Base-by-base conservation (phyloP, 1,140 invertebrate species). In the Leucophenga varia region DNA sequence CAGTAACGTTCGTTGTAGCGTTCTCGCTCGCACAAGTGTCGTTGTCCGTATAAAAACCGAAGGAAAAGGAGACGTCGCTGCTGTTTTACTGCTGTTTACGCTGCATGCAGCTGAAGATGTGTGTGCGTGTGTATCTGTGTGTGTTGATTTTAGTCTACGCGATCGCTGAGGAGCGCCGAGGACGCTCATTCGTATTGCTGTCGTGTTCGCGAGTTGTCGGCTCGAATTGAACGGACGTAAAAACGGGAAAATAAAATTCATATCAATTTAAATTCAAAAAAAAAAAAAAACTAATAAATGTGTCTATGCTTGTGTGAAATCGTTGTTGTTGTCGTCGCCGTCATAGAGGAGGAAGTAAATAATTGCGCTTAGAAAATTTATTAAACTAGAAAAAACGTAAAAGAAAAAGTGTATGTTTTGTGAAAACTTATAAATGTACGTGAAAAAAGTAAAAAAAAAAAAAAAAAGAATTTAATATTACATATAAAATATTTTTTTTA, bases 151-250 rank as follows among this genome's bases (percentile, higher is more conserved):
- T 43, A n/a, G 31, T 9, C 31, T 9, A 34, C 31, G 58, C 55
- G 63, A 65, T 37, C 57, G 63, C 52, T 67, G 57, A 59, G 59
- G 61, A 64, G 56, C 58, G 40, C 22, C 56, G 63, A 67, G 64
- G 64, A 67, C 59, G 59, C 49, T 59, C 60, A 61, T 52, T 61
- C 61, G 43, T 46, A 46, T 31, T 37, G 34, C 22, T 46, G 43
- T 46, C 43, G 32, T 46, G 22, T 36, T 36, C 21, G 34, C 22
- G 18, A 38, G 43, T 38, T 35, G 16, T 35, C 34, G 34, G 34
- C 16, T 21, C 13, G 31, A 37, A 12, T 18, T 2, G 16, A 36
- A 19, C 3, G 10, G 34, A 37, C 31, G 25, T 14, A 45, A 25
- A 19, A 36, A 45, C 22, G 22, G 10, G 3, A 16, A 22, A 45